Evolutionary conservation across 2,888 invertebrate species (phyloP), one percentile per base, ranked within the genome.

Genomic region (Melanotus villosus): DNA sequence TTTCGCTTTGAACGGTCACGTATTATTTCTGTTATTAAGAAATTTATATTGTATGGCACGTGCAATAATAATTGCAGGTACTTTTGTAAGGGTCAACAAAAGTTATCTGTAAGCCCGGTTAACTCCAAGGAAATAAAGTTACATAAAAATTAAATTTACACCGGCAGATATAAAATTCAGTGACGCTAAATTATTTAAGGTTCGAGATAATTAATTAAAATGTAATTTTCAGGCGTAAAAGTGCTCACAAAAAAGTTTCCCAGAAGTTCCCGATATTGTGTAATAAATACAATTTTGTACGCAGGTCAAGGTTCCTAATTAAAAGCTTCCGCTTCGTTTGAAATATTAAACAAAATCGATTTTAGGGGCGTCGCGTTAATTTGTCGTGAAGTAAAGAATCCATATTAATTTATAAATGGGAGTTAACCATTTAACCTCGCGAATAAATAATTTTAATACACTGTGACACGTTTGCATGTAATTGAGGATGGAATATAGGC

Each of bases 401-500:
- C 23, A 9, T 21, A 47, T 23, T 23, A 23, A 47, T 26, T 47
- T 26, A 47, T 10, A 47, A 47, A 47, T 12, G 9, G 47, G 19
- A 16, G n/a, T n/a, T 47, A 19, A 21, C 47, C n/a, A 19, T 19
- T 19, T 43, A 43, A 19, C 43, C 19, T 18, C 43, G 19, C 43
- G 18, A 7, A 26, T 26, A 26, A 26, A 26, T 26, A 26, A 26
- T 7, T 26, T 47, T 47, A 47, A 47, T 43, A 43, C 43, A 12
- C 21, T 26, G 47, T 7, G 47, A 23, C 47, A 47, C 47, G 19
- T 26, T 47, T 47, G 47, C 47, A 47, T 23, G 47, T 26, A 26
- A 43, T 43, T 26, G 47, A 26, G 47, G 47, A 47, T 47, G 19
- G 47, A 26, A 26, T 47, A 47, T 47, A 23, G 47, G 47, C 47